A percentile compares a stretch with the other conserved stretches of the same genome.
These are phyloP conservation scores for Podilymbus podiceps DNA, from an alignment of 2,113 vertebrate genomes.

Conservation along the genomic window DNA sequence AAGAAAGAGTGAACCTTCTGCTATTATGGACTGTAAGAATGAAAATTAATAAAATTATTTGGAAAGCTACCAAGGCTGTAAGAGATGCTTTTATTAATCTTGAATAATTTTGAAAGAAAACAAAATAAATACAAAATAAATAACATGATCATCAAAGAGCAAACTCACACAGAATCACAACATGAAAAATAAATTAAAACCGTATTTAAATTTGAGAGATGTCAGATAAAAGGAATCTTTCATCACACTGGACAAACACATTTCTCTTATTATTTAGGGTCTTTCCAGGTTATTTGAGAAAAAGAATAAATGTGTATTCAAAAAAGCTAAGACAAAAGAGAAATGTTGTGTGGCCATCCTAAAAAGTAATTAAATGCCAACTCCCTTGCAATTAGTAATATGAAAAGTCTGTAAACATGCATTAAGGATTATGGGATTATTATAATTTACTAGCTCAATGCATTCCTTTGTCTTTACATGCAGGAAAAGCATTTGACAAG, in stretches of 20 bases:
- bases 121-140: conserved; percentile 20
- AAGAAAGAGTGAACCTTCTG: not conserved
- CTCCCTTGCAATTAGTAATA: conserved; percentile 43
- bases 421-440: conserved; percentile 56
- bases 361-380: conserved; percentile 49
- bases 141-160: not conserved
- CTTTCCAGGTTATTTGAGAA: not conserved
- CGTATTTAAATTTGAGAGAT: not conserved
- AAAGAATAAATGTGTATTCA: not conserved
- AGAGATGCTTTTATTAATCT: conserved; percentile 7
- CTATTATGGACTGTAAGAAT: not conserved
- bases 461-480: conserved; percentile 42
- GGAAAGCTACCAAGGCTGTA: not conserved
- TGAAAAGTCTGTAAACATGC: conserved; percentile 49
- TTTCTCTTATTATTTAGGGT: not conserved
- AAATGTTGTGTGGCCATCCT: not conserved
- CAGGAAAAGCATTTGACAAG: conserved; percentile 55
- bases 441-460: conserved; percentile 47
- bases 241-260: not conserved
- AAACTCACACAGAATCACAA: not conserved
- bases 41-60: not conserved
- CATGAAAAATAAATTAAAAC: conserved; percentile 1
- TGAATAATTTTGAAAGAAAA: not conserved
- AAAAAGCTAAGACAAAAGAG: conserved; percentile 22
- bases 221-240: not conserved